Conservation (phyloP, 2,113 vertebrate species). For the Brachyhypopomus gauderio region DNA sequence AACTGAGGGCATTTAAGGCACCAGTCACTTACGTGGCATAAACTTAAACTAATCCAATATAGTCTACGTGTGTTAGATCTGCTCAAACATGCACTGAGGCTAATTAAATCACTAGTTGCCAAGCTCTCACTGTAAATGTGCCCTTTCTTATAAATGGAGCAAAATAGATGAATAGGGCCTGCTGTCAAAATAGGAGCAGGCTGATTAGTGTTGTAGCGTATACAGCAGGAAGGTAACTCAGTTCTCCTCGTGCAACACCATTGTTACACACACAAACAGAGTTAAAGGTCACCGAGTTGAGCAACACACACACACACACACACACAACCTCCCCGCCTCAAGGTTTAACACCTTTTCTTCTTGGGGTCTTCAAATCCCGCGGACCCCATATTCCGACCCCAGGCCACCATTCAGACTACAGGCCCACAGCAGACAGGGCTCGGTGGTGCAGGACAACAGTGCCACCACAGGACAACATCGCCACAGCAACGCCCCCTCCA, state of each 20-base stretch:
- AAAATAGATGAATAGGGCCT: constrained; percentile 10
- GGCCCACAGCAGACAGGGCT: constrained; percentile 34
- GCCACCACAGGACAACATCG: neutral
- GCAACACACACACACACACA: neutral
- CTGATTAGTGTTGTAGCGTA: neutral
- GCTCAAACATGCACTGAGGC: constrained; percentile 35
- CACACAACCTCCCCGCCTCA: neutral
- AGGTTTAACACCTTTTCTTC: constrained; percentile 3
- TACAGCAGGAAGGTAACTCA: neutral
- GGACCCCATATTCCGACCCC: constrained; percentile 28
- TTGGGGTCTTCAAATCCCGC: constrained; percentile 22
- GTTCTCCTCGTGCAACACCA: constrained; percentile 5
- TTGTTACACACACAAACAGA: neutral
- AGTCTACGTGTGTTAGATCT: constrained; percentile 6
- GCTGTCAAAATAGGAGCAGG: constrained; percentile 3
- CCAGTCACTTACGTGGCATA: constrained; percentile 38
- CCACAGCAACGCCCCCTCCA: too few relatives aligned
- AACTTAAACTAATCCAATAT: constrained; percentile 45
- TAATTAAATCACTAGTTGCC: constrained; percentile 34
- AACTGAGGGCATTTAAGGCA: constrained; percentile 32
- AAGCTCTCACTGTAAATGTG: constrained; percentile 23
- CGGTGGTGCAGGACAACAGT: constrained; percentile 31
- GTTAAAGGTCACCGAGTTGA: constrained; percentile 4
- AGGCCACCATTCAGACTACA: constrained; percentile 32
- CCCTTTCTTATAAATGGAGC: constrained; percentile 25